A percentile compares a stretch with the other conserved stretches of the same genome.
These are phyloP conservation scores for Neelides sp. DNA, from an alignment of 1,140 invertebrate species.

Conservation along the genomic window DNA sequence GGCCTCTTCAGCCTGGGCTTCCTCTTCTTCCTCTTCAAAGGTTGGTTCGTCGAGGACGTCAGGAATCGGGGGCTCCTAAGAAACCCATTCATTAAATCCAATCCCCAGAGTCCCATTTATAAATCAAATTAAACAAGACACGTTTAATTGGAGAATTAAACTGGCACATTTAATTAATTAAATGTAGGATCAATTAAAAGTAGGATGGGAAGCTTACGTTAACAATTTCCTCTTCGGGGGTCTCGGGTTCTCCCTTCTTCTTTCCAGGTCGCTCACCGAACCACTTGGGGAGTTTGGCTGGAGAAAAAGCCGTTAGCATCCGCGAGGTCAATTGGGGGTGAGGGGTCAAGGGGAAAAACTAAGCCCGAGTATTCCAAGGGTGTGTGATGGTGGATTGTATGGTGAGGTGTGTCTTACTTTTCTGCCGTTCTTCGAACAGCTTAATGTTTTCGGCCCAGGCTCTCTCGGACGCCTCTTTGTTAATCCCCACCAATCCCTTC, in stretches of 20 bases:
- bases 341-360: too few species aligned
- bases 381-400: too few species aligned
- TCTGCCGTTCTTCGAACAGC: slow-evolving; percentile 72
- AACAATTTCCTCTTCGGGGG: slow-evolving; percentile 64
- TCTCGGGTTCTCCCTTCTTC: slow-evolving; percentile 71
- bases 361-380: too few species aligned
- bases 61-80: slow-evolving; percentile 5
- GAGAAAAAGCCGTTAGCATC: not conserved
- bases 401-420: too few species aligned
- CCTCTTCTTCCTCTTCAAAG: slow-evolving; percentile 52
- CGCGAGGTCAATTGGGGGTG: too few species aligned
- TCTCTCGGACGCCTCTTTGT: slow-evolving; percentile 71
- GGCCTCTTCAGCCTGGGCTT: slow-evolving; percentile 32
- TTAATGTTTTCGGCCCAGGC: slow-evolving; percentile 70
- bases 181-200: too few species aligned
- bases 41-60: slow-evolving; percentile 38
- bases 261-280: slow-evolving; percentile 85
- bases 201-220: slow-evolving; percentile 40
- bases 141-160: too few species aligned
- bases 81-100: not conserved
- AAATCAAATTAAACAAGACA: too few species aligned
- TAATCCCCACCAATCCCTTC: slow-evolving; percentile 68
- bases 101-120: too few species aligned
- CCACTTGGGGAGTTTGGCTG: slow-evolving; percentile 83
- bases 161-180: too few species aligned